phyloP scores from a whole-genome alignment of 2,888 invertebrate species.

The Ornithoptera alexandrae region DNA sequence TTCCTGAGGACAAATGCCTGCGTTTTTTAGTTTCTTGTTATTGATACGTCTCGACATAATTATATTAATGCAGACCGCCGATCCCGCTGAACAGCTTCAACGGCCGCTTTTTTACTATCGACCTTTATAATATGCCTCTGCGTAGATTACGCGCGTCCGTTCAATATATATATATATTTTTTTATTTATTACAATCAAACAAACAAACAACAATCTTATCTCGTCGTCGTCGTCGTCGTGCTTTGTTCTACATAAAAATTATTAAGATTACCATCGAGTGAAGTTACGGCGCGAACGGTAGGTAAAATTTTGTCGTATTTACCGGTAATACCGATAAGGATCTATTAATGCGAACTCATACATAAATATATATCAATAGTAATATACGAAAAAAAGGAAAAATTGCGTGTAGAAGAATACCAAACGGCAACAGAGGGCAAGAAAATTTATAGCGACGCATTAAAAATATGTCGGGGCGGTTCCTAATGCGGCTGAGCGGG shows the following conservation, averaged over 20 bases:
- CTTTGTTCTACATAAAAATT: constrained; percentile 29
- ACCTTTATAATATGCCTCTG: constrained; percentile 3
- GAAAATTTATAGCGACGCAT: constrained; percentile 71
- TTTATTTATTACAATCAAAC: constrained; percentile 8
- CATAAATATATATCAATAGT: constrained; percentile 7
- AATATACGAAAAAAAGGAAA: neutral
- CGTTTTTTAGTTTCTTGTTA: constrained; percentile 44
- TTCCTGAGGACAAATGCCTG: constrained; percentile 65
- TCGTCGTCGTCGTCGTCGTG: constrained; percentile 13
- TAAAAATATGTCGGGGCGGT: constrained; percentile 72
- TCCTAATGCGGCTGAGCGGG: constrained; percentile 77
- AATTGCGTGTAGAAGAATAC: constrained; percentile 17
- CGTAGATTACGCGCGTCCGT: constrained; percentile 5
- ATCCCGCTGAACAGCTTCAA: constrained; percentile 12
- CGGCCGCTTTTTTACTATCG: constrained; percentile 14
- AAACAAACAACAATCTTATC: constrained; percentile 24
- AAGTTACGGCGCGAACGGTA: constrained; percentile 12
- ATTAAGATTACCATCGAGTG: constrained; percentile 16
- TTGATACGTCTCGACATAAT: constrained; percentile 30
- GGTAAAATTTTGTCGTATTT: constrained; percentile 22
- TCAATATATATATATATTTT: constrained; percentile 1
- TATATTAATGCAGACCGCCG: constrained; percentile 23
- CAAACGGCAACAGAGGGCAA: constrained; percentile 42
- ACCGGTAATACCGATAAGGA: constrained; percentile 9
- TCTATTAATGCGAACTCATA: neutral